Base-by-base conservation (phyloP, 1,140 invertebrate species). In the Leptoteleia sp. region DNA sequence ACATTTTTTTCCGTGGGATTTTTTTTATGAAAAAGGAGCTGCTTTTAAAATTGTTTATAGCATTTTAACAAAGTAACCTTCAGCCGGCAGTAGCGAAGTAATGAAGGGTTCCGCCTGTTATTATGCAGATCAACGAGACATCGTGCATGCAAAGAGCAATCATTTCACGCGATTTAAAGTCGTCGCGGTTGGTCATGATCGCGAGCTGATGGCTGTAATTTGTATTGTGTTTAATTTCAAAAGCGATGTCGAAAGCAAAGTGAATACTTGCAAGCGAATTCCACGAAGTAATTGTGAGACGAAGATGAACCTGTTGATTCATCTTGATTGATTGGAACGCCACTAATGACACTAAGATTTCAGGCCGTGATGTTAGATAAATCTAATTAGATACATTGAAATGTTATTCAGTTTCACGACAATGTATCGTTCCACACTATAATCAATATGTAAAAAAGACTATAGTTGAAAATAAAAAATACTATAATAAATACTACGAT, bases 221-320 rank as follows among this genome's bases (percentile, higher is more conserved):
- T 75, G 61, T 62, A 65, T 75, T 75, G 71, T 75, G 27, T 64
- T 73, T 33, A 50, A 59, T 42, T 31, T 35, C 71, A 13, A 16
- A 8, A 16, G 25, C 40, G 13, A 37, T 50, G 17, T 42, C 37
- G 25, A 33, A 43, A 57, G 40, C 12, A 48, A 57, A 45, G 13
- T 57, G 45, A 71, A 17, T 52, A 71, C 19, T 57, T 15, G 1
- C 42, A 0, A 25, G 6, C 9, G 43, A 29, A 38, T 38, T 64
- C 33, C 9, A 45, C 19, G 22, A 47, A 38, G 22, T 43, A 31
- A 59, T 59, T 43, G 45, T 15, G 31, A 42, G 22, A 22, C 16
- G 19, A 8, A n/a, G 37, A 55, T n/a, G 27, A 42, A 3, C 8
- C 0, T 16, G 38, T 42, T 42, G 15, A 42, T 42, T 19, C 17